Evolutionary conservation across 2,113 vertebrate genomes (phyloP).

Genomic region (Actenoides hombroni): DNA sequence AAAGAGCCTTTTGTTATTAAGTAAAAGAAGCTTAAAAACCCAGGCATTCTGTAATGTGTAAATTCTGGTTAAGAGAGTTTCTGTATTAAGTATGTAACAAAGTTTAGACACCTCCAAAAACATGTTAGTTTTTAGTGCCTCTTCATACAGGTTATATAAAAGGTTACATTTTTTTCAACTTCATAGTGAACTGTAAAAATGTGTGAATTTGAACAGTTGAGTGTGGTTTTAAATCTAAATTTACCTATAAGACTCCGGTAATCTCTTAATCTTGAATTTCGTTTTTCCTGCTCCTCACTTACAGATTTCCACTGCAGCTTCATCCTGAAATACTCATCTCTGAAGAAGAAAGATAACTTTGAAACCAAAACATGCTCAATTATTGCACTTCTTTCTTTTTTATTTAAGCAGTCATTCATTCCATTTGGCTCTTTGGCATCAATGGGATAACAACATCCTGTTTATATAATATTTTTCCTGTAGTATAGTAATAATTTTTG

Average conservation of each 20-base stretch:
- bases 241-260: constrained; percentile 94
- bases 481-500: neutral
- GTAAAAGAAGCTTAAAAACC: neutral
- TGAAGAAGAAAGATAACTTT: constrained; percentile 61
- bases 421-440: neutral
- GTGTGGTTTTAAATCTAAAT: neutral
- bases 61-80: neutral
- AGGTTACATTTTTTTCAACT: neutral
- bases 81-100: neutral
- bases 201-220: neutral
- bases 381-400: neutral
- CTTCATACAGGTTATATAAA: neutral
- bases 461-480: neutral
- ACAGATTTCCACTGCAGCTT: constrained; percentile 98
- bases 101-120: neutral
- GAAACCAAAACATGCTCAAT: neutral
- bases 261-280: constrained; percentile 92
- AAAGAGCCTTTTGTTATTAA: neutral
- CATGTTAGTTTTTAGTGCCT: neutral
- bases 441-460: neutral
- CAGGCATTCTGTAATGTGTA: neutral
- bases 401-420: neutral
- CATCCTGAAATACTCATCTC: constrained; percentile 98
- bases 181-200: neutral
- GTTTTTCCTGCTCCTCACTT: constrained; percentile 93